Evolutionary conservation across 2,888 invertebrate genomes (phyloP), one percentile per base, ranked within the genome.

Genomic region (Antheraea assamensis): DNA sequence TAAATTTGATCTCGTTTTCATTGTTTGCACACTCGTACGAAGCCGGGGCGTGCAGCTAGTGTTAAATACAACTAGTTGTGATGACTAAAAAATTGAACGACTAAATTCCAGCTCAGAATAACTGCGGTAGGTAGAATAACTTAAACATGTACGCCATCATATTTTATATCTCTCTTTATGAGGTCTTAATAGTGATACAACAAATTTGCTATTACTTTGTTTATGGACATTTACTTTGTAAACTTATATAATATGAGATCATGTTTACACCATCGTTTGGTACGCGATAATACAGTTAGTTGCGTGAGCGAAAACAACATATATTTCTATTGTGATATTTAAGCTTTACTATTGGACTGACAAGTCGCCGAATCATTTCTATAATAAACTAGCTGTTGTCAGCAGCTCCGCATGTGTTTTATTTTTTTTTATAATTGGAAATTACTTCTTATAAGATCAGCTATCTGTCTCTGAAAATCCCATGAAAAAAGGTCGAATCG

Each of bases 141-240:
- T 76, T 79, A 80, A 79, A 79, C 76, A 71, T 79, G 77, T 81
- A 76, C 75, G 71, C 81, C 75, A 82, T 81, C 79, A 83, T 75
- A 79, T 82, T 85, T 82, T 84, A 82, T 76, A 76, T 71, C 77
- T 58, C 72, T 75, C 72, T 84, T 85, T 83, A 85, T 83, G 75
- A 79, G 71, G 80, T 80, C 79, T 79, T 83, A 82, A 83, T 81
- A 78, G 79, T 78, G 76, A 76, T 77, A 78, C 77, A 81, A 80
- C 78, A 75, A 79, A 78, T 77, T 76, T 78, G 72, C 76, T 71
- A 73, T 71, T 58, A 73, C 55, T 55, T 76, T 73, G 61, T 82
- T 85, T 83, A 85, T 77, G 76, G 17, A 75, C 72, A 66, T 27
- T 27, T 66, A 74, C 71, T 52, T 68, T 68, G 68, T 68, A 35